A percentile compares a stretch with the other conserved stretches of the same genome.
phyloP scores from a whole-genome alignment of 2,888 invertebrate species.

The Philhelius pedissequus region DNA sequence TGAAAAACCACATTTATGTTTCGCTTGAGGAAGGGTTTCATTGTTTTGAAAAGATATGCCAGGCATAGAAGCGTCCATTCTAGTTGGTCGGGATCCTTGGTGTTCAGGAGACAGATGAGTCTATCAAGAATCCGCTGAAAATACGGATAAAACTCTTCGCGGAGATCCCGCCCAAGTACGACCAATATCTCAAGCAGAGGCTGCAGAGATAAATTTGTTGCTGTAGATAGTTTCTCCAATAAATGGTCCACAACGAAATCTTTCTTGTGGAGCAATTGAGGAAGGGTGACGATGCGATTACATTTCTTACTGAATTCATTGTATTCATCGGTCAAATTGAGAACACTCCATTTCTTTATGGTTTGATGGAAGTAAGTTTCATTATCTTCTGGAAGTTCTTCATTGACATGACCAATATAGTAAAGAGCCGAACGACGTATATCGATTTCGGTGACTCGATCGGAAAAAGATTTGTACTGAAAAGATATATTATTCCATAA shows the following conservation, averaged over 20 bases:
- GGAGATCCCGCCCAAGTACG: conserved; percentile 91
- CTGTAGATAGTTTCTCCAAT: conserved; percentile 85
- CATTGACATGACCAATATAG: conserved; percentile 88
- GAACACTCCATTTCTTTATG: conserved; percentile 92
- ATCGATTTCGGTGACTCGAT: conserved; percentile 91
- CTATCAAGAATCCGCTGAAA: conserved; percentile 88
- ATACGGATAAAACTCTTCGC: conserved; percentile 92
- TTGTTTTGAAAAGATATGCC: conserved; percentile 93
- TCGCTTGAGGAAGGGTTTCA: conserved; percentile 90
- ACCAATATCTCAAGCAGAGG: conserved; percentile 91
- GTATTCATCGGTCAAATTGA: conserved; percentile 92
- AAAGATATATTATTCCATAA: conserved; percentile 70
- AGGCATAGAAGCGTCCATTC: conserved; percentile 92
- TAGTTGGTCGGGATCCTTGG: conserved; percentile 89
- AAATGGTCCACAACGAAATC: conserved; percentile 87
- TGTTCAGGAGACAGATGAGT: conserved; percentile 85
- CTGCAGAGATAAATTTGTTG: conserved; percentile 87
- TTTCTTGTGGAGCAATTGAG: conserved; percentile 90
- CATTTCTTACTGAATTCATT: conserved; percentile 88
- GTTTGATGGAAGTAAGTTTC: conserved; percentile 91
- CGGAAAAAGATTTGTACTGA: conserved; percentile 92
- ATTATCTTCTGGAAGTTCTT: conserved; percentile 83
- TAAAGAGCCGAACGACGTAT: conserved; percentile 90
- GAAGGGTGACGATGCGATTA: conserved; percentile 84
- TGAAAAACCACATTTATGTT: conserved; percentile 87